Evolutionary conservation across 2,888 invertebrate genomes (phyloP), one percentile per base, ranked within the genome.

Genomic region (Brachypterus glaber): DNA sequence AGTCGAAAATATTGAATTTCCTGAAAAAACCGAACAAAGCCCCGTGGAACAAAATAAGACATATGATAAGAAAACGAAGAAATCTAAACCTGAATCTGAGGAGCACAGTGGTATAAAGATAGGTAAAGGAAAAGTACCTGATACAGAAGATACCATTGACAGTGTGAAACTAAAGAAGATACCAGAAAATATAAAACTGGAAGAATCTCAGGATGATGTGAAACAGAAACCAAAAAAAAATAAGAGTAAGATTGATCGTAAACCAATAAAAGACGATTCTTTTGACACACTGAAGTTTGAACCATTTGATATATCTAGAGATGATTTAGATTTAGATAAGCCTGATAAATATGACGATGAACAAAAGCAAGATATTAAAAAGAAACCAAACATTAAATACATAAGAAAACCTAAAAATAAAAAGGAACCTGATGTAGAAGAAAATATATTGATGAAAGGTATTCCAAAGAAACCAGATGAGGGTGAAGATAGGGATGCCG

Each of bases 81-180:
- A 49, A 34, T 38, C 43, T 7, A 43, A 41, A 40, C 48, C 47
- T 37, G 42, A 47, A 37, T 43, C 40, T 27, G 43, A 45, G 35
- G 44, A 46, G 33, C 39, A 33, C 31, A 57, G 29, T 39, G 51
- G 41, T 51, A 40, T 54, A 40, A 57, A 54, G 39, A 53, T 68
- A 18, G 57, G 61, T 43, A 53, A 62, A 59, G 53, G 60, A 43
- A 53, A 66, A 45, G 41, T 63, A 21, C 65, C 64, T 12, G 48
- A 56, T 35, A 41, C 42, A 12, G 61, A 62, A 31, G 56, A 60
- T 39, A 47, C 48, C 17, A 38, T 45, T 16, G 59, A 60, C 43
- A 45, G 44, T 17, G 50, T 62, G 3, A 54, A 55, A 44, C 45
- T 64, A n/a, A 63, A 67, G 47, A 67, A 67, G 45, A 52, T 65